phyloP scores from a whole-genome alignment of 1,140 invertebrate genomes.

The Holcopasites calliopsidis region DNA sequence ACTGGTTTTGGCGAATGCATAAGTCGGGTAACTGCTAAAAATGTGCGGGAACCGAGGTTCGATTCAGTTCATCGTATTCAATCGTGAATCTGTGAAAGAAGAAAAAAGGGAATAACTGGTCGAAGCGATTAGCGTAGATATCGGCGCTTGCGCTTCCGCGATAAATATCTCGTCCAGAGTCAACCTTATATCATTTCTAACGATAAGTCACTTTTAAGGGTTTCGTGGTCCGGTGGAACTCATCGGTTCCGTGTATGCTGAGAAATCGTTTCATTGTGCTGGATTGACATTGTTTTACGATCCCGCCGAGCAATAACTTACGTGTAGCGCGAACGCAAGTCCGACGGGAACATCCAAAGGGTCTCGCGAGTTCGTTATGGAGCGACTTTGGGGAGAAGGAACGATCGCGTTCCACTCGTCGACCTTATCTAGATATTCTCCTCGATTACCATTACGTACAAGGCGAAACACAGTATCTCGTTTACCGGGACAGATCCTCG shows the following conservation, averaged over 20 bases:
- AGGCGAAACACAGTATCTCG: constrained; percentile 28
- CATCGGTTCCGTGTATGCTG: neutral
- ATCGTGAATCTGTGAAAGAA: too few species aligned
- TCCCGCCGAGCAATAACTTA: constrained; percentile 27
- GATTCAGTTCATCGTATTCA: too few species aligned
- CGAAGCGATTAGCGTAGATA: neutral
- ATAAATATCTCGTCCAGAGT: neutral
- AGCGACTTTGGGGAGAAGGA: constrained; percentile 11
- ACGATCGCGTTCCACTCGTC: constrained; percentile 18
- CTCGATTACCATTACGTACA: constrained; percentile 43
- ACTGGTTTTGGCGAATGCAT: too few species aligned
- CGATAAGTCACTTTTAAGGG: neutral
- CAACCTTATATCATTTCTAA: constrained; percentile 6
- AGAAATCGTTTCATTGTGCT: constrained; percentile 41
- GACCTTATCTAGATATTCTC: constrained; percentile 39
- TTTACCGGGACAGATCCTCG: constrained; percentile 31
- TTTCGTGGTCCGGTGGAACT: neutral
- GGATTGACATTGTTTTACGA: constrained; percentile 45
- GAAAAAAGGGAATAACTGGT: neutral
- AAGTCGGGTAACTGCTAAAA: too few species aligned
- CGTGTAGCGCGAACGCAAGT: constrained; percentile 12
- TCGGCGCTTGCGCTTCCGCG: neutral
- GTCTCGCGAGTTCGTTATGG: constrained; percentile 33
- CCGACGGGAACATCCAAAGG: constrained; percentile 17
- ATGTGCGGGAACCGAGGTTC: too few species aligned